These are phyloP conservation scores for Mamestra brassicae DNA, from an alignment of 2,888 invertebrate genomes.

Conservation along the genomic window DNA sequence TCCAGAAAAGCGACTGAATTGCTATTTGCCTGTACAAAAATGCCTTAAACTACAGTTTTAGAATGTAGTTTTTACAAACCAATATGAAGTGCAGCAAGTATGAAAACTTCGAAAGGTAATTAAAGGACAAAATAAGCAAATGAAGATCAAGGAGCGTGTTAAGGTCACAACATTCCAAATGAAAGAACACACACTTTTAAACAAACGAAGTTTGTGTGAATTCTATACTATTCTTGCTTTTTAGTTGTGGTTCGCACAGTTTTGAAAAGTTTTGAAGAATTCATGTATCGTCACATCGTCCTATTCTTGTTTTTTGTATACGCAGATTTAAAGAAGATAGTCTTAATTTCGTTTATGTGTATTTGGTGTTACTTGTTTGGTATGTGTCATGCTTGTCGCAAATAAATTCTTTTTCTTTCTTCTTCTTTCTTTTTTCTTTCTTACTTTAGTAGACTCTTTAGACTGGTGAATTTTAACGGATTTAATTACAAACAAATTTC, in stretches of 20 bases:
- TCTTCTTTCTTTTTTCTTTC: too few relatives aligned
- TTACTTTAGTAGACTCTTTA: too few relatives aligned
- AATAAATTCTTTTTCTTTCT: too few relatives aligned
- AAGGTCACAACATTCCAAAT: neutral
- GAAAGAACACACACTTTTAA: constrained; percentile 10
- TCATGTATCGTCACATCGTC: neutral
- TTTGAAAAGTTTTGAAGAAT: constrained; percentile 17
- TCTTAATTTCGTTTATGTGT: too few relatives aligned
- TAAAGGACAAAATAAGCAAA: constrained; percentile 1
- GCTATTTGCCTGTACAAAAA: neutral
- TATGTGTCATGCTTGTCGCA: too few relatives aligned
- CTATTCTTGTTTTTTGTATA: constrained; percentile 2
- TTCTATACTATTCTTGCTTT: neutral
- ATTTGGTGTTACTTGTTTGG: too few relatives aligned
- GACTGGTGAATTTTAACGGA: too few relatives aligned
- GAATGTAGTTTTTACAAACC: too few relatives aligned
- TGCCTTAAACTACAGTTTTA: too few relatives aligned
- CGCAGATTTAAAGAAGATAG: neutral
- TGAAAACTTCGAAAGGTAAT: neutral
- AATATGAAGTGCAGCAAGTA: too few relatives aligned
- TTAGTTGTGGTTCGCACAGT: constrained; percentile 24
- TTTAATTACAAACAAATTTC: too few relatives aligned
- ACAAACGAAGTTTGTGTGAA: constrained; percentile 3
- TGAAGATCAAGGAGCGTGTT: constrained; percentile 12
- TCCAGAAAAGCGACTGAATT: neutral